Evolutionary conservation across 2,113 vertebrate genomes (phyloP), one percentile per base, ranked within the genome.

Genomic region (Nicator chloris): DNA sequence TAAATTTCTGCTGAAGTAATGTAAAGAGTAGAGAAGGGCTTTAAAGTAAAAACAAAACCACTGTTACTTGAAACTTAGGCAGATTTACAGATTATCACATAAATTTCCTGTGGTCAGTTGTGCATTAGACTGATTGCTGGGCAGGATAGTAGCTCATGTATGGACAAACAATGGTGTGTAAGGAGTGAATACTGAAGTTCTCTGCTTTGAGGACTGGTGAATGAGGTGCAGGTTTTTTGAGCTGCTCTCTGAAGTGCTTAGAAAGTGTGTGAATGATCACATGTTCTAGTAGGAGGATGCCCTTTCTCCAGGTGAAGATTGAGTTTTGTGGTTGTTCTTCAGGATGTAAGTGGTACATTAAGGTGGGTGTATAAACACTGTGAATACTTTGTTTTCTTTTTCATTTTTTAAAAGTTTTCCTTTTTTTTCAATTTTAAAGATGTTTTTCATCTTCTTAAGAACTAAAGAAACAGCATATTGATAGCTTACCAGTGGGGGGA

Each of bases 1-100:
- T 84, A 92, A 65, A 80, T 84, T 95, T 90, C 88, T 96, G 75
- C 81, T 81, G 82, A 84, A 95, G 76, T 77, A 83, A 56, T 79
- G 37, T 35, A 20, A 86, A 60, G 50, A 47, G 45, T 68, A 27
- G 39, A 70, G 49, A 89, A 95, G 78, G 82, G 79, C 57, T 97
- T 92, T 94, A 49, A 94, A 96, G 45, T 91, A 18, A 65, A 93
- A 93, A 68, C 47, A 82, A 65, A 54, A 44, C 28, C 85, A 54
- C 18, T 56, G 44, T 82, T 96, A 59, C 70, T 92, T 35, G 92
- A 91, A 90, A 51, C 44, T 90, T 57, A 31, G 82, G 53, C 75
- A 51, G 83, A 63, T 93, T 97, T 95, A 87, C 14, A 56, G 88
- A 51, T 91, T 92, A 64, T 87, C 78, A 59, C 76, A 84, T 90